Evolutionary conservation across 2,113 vertebrate genomes (phyloP), one percentile per base, ranked within the genome.

Genomic region (Ptychochromis oligacanthus): DNA sequence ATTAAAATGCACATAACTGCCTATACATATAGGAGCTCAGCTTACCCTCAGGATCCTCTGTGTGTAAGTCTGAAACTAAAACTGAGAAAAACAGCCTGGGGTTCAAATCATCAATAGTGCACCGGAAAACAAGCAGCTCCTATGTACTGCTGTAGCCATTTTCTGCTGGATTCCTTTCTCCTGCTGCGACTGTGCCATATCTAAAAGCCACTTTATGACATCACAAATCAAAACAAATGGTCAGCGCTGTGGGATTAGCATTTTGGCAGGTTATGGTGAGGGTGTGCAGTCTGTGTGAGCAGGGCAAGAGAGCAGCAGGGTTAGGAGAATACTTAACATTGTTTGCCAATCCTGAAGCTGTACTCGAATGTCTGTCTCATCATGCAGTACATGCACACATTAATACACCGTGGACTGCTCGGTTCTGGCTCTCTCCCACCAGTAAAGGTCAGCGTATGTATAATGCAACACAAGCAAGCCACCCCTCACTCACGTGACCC

Each of bases 361-460:
- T 49, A 62, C 75, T 72, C 52, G 46, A 64, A 75, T 81, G 7
- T 81, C 58, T 62, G 34, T 65, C 62, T 34, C 57, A n/a, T 31
- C 57, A 24, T 70, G 83, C 80, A 60, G 49, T 26, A 12, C 77
- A 28, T n/a, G 12, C 38, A 57, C 84, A 60, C 65, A 40, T 60
- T 60, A 59, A 77, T 83, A 64, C 77, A 67, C 76, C 8, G 14
- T 26, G 8, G 58, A 14, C 26, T 17, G 60, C 43, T 17, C 7
- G 7, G 76, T 26, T 36, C 46, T 59, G 87, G 55, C 78, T 80
- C 67, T 75, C 31, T 49, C 80, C 67, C 70, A 55, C 61, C 62
- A 34, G 67, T 83, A 91, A 93, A 93, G 91, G 91, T 93, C 90
- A 90, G 76, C 9, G 13, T 40, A 92, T 92, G 91, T 92, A 83